Percentiles rank a stretch among this genome's conserved stretches.
phyloP scores from a whole-genome alignment of 2,888 invertebrate species.

The Crematogaster levior region DNA sequence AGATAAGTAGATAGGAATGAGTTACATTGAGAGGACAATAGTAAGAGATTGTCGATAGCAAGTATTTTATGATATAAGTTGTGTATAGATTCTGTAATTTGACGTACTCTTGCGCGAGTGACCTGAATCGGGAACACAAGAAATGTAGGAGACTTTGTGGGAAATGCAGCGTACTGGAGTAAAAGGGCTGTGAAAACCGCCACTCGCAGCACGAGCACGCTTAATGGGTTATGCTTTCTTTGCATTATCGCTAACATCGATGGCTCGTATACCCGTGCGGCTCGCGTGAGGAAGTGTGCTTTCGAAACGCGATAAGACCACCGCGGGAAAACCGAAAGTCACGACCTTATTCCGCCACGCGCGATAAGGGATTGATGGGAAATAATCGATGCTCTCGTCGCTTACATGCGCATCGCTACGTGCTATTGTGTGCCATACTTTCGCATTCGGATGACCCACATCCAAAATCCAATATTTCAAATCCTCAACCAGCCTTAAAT shows the following conservation, averaged over 20 bases:
- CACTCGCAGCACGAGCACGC: slow-evolving; percentile 34
- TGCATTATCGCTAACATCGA: slow-evolving; percentile 44
- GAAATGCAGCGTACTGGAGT: slow-evolving; percentile 36
- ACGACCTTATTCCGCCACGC: slow-evolving; percentile 25
- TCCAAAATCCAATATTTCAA: slow-evolving; percentile 9
- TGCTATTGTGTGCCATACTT: slow-evolving; percentile 10
- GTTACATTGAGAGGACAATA: background rate
- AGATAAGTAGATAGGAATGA: background rate
- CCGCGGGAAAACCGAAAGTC: slow-evolving; percentile 43
- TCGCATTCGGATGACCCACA: slow-evolving; percentile 23
- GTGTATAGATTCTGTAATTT: slow-evolving; percentile 21
- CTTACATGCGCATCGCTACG: slow-evolving; percentile 17
- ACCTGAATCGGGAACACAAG: slow-evolving; percentile 43
- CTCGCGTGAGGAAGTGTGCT: slow-evolving; percentile 45
- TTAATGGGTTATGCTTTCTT: slow-evolving; percentile 56
- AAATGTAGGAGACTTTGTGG: slow-evolving; percentile 37
- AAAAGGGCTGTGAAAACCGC: slow-evolving; percentile 37
- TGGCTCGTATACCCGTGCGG: slow-evolving; percentile 3
- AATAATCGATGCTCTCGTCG: slow-evolving; percentile 35
- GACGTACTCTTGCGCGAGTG: slow-evolving; percentile 18
- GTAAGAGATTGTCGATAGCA: slow-evolving; percentile 23
- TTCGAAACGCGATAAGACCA: slow-evolving; percentile 41
- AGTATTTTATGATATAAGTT: slow-evolving; percentile 18
- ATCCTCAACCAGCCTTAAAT: background rate
- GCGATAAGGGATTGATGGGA: slow-evolving; percentile 47